These are phyloP conservation scores for Delichon dasypus DNA, from an alignment of 2,797 vertebrate genomes.

Conservation along the genomic window DNA sequence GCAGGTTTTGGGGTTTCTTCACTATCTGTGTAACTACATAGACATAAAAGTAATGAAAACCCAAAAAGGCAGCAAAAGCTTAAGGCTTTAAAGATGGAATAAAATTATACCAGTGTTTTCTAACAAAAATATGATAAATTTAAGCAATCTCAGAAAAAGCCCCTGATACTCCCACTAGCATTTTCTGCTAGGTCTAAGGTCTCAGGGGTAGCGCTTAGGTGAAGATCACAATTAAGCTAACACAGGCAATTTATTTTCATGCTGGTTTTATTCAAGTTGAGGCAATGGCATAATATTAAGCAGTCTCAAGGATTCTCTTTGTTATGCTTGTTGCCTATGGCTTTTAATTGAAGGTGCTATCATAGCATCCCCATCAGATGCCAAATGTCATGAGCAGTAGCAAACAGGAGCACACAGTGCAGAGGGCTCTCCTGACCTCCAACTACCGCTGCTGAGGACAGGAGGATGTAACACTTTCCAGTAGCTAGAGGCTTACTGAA, in stretches of 20 bases:
- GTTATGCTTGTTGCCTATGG: conserved; percentile 6
- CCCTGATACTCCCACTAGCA: neutral
- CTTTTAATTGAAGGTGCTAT: conserved; percentile 27
- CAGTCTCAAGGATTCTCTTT: conserved; percentile 22
- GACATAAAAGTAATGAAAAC: conserved; percentile 37
- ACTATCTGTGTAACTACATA: conserved; percentile 4
- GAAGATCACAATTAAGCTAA: conserved; percentile 29
- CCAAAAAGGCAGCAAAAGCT: conserved; percentile 10
- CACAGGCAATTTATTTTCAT: conserved; percentile 16
- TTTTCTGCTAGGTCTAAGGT: conserved; percentile 6
- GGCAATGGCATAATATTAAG: neutral
- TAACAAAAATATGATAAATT: neutral
- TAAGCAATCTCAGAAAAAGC: neutral
- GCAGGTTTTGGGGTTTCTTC: conserved; percentile 6
- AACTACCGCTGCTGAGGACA: neutral
- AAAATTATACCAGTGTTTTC: neutral
- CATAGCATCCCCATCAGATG: neutral
- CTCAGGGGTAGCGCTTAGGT: neutral
- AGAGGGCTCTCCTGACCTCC: neutral
- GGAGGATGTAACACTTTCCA: neutral
- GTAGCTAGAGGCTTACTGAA: conserved; percentile 25
- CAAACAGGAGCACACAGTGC: neutral
- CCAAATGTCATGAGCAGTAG: neutral
- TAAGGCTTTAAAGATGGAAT: conserved; percentile 16
- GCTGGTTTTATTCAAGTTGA: neutral